These are phyloP conservation scores for Protonemura montana DNA, from an alignment of 2,888 invertebrate species.

Conservation along the genomic window DNA sequence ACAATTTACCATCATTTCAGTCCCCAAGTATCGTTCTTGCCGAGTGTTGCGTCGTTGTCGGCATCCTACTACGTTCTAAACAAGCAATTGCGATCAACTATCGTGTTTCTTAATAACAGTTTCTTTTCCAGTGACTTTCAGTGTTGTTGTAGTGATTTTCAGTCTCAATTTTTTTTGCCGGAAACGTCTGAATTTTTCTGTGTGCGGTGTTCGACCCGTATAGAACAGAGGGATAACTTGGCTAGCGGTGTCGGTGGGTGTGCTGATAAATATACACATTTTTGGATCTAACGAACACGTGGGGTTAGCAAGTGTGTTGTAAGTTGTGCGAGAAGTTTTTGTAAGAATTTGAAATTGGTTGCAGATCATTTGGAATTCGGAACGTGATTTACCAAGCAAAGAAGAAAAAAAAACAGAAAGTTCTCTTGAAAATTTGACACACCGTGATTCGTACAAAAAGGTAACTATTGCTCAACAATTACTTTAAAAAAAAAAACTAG, in stretches of 20 bases:
- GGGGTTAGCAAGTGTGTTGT: not conserved
- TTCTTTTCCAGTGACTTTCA: not conserved
- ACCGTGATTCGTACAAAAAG: not conserved
- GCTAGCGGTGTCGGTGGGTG: not conserved
- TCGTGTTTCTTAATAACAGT: not conserved
- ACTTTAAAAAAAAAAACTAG: not conserved
- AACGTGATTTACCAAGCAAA: not conserved
- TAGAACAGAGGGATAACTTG: not conserved
- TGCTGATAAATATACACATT: not conserved
- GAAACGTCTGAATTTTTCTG: not conserved
- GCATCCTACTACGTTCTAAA: not conserved
- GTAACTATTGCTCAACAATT: not conserved
- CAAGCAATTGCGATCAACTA: not conserved
- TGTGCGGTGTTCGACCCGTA: not conserved
- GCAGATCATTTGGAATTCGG: not conserved
- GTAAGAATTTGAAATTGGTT: not conserved
- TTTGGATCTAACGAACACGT: not conserved
- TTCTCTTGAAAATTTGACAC: not conserved
- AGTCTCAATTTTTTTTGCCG: not conserved
- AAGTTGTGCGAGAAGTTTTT: not conserved
- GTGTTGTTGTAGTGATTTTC: not conserved
- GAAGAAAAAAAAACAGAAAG: not conserved
- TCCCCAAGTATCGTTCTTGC: not conserved
- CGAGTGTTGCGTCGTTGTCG: not conserved
- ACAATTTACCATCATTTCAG: not conserved